phyloP scores from a whole-genome alignment of 2,797 vertebrate species.

The Trichosurus vulpecula region DNA sequence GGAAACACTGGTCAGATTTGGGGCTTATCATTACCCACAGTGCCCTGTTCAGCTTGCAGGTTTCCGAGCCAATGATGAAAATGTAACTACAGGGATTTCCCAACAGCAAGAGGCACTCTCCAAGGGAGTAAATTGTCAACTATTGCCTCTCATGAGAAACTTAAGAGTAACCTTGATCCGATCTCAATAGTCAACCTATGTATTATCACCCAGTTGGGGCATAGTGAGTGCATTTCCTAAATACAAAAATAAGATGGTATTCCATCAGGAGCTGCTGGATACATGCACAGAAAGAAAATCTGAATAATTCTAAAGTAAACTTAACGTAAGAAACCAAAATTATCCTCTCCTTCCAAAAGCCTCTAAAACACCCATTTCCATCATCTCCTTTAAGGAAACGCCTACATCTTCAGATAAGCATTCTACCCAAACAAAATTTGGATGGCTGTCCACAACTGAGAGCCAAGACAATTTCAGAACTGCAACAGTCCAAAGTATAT shows the following conservation, averaged over 20 bases:
- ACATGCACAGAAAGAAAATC: slow-evolving; percentile 75
- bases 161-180: slow-evolving; percentile 80
- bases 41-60: slow-evolving; percentile 77
- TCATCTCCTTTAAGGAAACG: slow-evolving; percentile 36
- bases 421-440: slow-evolving; percentile 14
- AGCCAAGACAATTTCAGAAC: slow-evolving; percentile 27
- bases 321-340: slow-evolving; percentile 69
- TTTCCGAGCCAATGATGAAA: slow-evolving; percentile 79
- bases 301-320: slow-evolving; percentile 76
- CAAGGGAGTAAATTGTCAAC: slow-evolving; percentile 81
- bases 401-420: slow-evolving; percentile 15
- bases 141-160: slow-evolving; percentile 78
- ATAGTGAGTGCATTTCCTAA: slow-evolving; percentile 77
- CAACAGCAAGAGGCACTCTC: slow-evolving; percentile 80
- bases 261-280: slow-evolving; percentile 77
- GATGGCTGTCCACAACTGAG: slow-evolving; percentile 23
- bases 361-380: slow-evolving; percentile 44
- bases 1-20: slow-evolving; percentile 76
- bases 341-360: slow-evolving; percentile 62
- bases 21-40: slow-evolving; percentile 80
- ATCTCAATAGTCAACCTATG: slow-evolving; percentile 79
- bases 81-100: slow-evolving; percentile 80
- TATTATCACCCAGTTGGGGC: slow-evolving; percentile 80
- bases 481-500: neutral
- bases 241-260: slow-evolving; percentile 81